phyloP scores from a whole-genome alignment of 1,140 invertebrate genomes.

The Drosophila orosa region DNA sequence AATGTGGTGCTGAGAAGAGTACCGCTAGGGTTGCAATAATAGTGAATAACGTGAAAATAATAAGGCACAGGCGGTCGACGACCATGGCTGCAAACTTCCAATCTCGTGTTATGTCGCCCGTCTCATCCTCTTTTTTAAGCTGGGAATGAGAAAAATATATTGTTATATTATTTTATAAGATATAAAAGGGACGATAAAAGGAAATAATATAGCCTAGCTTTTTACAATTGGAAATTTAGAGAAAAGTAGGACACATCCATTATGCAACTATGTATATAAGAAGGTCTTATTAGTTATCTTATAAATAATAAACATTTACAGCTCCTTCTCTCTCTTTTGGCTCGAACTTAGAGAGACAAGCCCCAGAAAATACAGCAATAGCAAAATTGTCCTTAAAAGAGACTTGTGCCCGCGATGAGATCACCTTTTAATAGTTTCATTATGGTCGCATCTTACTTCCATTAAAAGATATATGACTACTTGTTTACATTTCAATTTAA shows the following conservation, averaged over 20 bases:
- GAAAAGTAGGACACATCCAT: neutral
- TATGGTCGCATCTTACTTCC: neutral
- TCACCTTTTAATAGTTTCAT: neutral
- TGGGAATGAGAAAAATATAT: slow-evolving; percentile 70
- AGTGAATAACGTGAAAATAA: slow-evolving; percentile 99
- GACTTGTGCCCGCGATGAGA: too few species aligned
- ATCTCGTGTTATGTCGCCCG: slow-evolving; percentile 95
- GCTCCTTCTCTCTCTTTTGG: too few species aligned
- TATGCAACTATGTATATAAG: too few species aligned
- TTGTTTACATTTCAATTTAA: too few species aligned
- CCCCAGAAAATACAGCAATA: too few species aligned
- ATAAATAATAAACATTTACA: too few species aligned
- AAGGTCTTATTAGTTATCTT: too few species aligned
- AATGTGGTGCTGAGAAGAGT: slow-evolving; percentile 97
- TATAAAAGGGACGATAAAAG: too few species aligned
- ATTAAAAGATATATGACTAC: too few species aligned
- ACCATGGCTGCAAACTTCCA: slow-evolving; percentile 99
- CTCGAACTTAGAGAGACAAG: too few species aligned
- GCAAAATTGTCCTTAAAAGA: too few species aligned
- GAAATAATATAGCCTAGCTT: too few species aligned
- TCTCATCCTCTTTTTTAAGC: slow-evolving; percentile 94
- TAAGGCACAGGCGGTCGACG: slow-evolving; percentile 99
- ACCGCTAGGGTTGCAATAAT: slow-evolving; percentile 98
- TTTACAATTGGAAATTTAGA: neutral
- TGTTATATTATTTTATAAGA: neutral